Evolutionary conservation across 2,113 vertebrate genomes (phyloP), one percentile per base, ranked within the genome.

Genomic region (Thryonomys swinderianus): DNA sequence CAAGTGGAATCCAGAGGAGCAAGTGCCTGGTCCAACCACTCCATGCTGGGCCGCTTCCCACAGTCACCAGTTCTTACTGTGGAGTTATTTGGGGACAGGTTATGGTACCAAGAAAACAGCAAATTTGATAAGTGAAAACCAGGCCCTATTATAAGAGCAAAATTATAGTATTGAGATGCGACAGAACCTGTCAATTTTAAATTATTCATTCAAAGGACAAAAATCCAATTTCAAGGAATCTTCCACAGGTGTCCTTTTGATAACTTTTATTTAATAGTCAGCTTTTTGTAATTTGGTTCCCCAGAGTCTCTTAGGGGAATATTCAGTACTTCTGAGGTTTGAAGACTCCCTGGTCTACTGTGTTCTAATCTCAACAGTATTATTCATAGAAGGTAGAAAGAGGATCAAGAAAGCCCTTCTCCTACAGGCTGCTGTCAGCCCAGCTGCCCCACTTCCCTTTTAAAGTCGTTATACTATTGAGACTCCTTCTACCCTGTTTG

Each of bases 221-320:
- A 94, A 66, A 78, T 11, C 30, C 32, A 74, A 45, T 94, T 94
- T 93, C 30, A 61, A 79, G 64, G 55, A 78, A 80, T 86, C 57
- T 79, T 93, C 85, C 62, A 85, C 74, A 92, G 92, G 73, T 88
- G 90, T 90, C 85, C 82, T 94, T 94, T 94, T 45, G 18, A 84
- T 93, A 93, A 69, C 32, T 92, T 88, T 69, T n/a, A 79, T 91
- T 93, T 91, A 92, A 93, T 45, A 62, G 57, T 86, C 84, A 95
- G 48, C 34, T 93, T 88, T 95, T 51, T 62, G 91, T 66, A 88
- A 92, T 59, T 71, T 92, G 30, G 42, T 66, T 95, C 95, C 32
- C 62, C 64, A 90, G 73, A 66, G 73, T 95, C 45, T 96, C 79
- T 88, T 51, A 84, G 51, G 67, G 74, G 51, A 74, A 30, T 32